These are phyloP conservation scores for Merodon equestris DNA, from an alignment of 2,888 invertebrate species.

Conservation along the genomic window DNA sequence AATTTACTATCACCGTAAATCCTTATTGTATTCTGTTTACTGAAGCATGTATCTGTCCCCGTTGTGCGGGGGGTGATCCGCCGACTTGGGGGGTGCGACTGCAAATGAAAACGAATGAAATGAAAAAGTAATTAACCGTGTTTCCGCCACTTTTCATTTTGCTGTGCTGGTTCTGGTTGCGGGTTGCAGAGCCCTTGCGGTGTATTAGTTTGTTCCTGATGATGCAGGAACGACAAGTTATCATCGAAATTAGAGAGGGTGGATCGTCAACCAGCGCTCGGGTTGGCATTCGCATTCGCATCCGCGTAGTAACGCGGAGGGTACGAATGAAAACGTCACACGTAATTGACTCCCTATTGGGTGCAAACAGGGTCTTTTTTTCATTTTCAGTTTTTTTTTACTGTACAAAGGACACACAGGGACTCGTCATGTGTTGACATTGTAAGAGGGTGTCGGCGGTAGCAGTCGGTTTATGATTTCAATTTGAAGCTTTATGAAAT, in stretches of 20 bases:
- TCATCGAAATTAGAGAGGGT: slow-evolving; percentile 24
- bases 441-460: not conserved
- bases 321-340: slow-evolving; percentile 15
- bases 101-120: slow-evolving; percentile 63
- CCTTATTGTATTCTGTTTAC: slow-evolving; percentile 42
- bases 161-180: not conserved
- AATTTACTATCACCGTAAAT: slow-evolving; percentile 64
- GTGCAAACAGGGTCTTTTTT: slow-evolving; percentile 49
- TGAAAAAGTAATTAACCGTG: slow-evolving; percentile 66
- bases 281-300: not conserved
- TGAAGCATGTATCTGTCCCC: slow-evolving; percentile 46
- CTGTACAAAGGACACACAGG: not conserved
- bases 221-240: not conserved
- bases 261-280: slow-evolving; percentile 29
- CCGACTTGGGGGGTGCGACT: slow-evolving; percentile 16
- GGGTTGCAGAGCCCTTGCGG: not conserved
- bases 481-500: slow-evolving; percentile 60
- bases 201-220: slow-evolving; percentile 36
- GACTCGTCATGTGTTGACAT: not conserved
- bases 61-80: slow-evolving; percentile 20
- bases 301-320: slow-evolving; percentile 20
- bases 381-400: slow-evolving; percentile 39
- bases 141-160: slow-evolving; percentile 56
- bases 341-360: slow-evolving; percentile 65
- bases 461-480: slow-evolving; percentile 44